Evolutionary conservation across 2,888 invertebrate genomes (phyloP), one percentile per base, ranked within the genome.

Genomic region (Sepiola atlantica): DNA sequence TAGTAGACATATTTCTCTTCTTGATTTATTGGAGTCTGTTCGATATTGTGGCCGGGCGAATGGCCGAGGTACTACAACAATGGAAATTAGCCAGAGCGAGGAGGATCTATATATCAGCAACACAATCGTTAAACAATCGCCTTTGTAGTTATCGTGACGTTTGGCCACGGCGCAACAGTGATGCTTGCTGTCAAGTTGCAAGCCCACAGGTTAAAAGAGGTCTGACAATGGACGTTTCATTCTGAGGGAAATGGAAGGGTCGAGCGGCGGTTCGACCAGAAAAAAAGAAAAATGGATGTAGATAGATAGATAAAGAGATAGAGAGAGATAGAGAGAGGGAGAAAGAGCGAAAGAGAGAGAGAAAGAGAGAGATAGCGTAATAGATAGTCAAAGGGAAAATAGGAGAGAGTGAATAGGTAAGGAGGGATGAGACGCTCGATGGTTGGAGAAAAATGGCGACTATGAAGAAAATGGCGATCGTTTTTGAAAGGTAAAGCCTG

Each of bases 191-290:
- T 77, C 77, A 77, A n/a, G n/a, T 77, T 3, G 32, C 1, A 14
- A n/a, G 77, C n/a, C 77, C 77, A 77, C 77, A 77, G 77, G 77
- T 77, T 77, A 77, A 77, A 77, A 77, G 77, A 77, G 77, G 77
- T 77, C n/a, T n/a, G 77, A 77, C n/a, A 77, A 77, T 77, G 32
- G n/a, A 77, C 77, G 77, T 77, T 45, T 8, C 77, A 32, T 32
- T 77, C n/a, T n/a, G 20, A 45, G 8, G 45, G 45, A 45, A 45
- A 45, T 2, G 1, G n/a, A 14, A 14, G 24, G 77, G 28, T 77
- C 45, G 45, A 45, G 8, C 2, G 8, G 45, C 45, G 45, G 45
- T 45, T 2, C 2, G 45, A 8, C 45, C 45, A 45, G n/a, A n/a
- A n/a, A n/a, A n/a, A n/a, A n/a, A n/a, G n/a, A n/a, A n/a, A n/a